Evolutionary conservation across 2,888 invertebrate species (phyloP).

Genomic region (Tenthredo scrophulariae): DNA sequence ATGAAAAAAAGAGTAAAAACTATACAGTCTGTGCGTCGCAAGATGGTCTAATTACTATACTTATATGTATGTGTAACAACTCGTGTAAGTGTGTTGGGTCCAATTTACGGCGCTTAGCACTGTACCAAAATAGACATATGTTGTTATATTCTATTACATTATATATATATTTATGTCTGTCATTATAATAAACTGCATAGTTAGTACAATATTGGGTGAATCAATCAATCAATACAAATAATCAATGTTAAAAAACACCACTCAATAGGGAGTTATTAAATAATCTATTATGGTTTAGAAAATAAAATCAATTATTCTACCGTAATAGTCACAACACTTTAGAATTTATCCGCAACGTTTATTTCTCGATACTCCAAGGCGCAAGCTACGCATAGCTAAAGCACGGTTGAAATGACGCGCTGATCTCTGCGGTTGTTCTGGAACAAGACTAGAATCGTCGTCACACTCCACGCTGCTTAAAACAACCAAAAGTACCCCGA

Average conservation of each 20-base stretch:
- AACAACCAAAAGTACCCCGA: conserved; percentile 91
- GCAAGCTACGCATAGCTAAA: conserved; percentile 92
- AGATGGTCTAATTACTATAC: conserved; percentile 28
- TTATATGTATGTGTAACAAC: not conserved
- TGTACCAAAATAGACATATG: conserved; percentile 40
- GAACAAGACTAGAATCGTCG: conserved; percentile 70
- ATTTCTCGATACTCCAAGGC: conserved; percentile 77
- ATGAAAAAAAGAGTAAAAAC: not conserved
- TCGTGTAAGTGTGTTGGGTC: conserved; percentile 32
- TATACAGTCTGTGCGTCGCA: conserved; percentile 50
- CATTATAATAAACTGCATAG: conserved; percentile 66
- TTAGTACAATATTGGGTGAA: conserved; percentile 58
- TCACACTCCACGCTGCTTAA: conserved; percentile 83
- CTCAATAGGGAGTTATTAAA: conserved; percentile 64
- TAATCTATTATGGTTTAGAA: conserved; percentile 56
- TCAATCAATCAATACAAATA: conserved; percentile 65
- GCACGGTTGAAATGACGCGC: conserved; percentile 93
- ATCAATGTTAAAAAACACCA: conserved; percentile 69
- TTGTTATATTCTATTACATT: conserved; percentile 64
- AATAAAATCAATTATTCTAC: conserved; percentile 57
- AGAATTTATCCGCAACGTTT: conserved; percentile 73
- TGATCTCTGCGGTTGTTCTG: conserved; percentile 78
- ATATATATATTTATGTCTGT: conserved; percentile 56
- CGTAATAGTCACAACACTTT: conserved; percentile 58
- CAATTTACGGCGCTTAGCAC: conserved; percentile 45